Conservation (phyloP, 1,140 invertebrate genomes). For the Atta texana region DNA sequence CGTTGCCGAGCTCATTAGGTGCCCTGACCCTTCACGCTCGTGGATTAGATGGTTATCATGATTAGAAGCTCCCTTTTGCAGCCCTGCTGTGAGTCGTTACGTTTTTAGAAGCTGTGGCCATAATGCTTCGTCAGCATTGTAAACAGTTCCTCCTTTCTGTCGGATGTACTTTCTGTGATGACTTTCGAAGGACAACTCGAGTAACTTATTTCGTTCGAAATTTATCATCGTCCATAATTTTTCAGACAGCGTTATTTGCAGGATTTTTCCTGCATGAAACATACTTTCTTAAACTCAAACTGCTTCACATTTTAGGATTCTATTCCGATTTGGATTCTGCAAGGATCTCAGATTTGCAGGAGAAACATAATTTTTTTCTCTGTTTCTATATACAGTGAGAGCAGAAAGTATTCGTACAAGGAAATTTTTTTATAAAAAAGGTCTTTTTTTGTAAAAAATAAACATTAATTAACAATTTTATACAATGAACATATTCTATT, state of each 20-base stretch:
- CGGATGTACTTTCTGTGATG: conserved; percentile 33
- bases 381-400: neutral
- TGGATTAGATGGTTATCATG: conserved; percentile 66
- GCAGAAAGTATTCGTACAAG: no score
- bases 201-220: neutral
- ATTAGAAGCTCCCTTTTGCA: conserved; percentile 61
- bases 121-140: conserved; percentile 57
- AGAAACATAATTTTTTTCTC: neutral
- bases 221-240: conserved; percentile 23
- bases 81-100: conserved; percentile 23
- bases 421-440: no score
- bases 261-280: neutral
- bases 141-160: conserved; percentile 32
- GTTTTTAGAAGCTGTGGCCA: conserved; percentile 33
- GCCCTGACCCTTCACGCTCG: conserved; percentile 43
- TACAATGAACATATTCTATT: no score
- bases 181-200: conserved; percentile 7
- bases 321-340: neutral
- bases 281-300: neutral
- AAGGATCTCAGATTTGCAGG: neutral
- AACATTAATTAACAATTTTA: no score
- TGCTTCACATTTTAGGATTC: neutral
- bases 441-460: no score
- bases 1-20: conserved; percentile 48
- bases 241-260: neutral